These are phyloP conservation scores for Fregata magnificens DNA, from an alignment of 2,113 vertebrate genomes.

Conservation along the genomic window DNA sequence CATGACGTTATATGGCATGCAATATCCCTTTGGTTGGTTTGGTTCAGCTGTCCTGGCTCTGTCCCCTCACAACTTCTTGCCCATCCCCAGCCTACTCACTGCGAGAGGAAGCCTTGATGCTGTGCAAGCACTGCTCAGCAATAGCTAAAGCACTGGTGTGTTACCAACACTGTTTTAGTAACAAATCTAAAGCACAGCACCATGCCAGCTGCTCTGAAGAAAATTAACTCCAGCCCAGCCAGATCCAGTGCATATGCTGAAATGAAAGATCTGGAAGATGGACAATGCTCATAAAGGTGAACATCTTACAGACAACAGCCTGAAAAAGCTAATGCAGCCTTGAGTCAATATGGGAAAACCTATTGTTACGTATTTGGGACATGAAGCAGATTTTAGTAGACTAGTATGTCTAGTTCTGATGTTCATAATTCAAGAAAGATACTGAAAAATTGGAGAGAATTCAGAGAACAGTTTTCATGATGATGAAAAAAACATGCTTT, in stretches of 20 bases:
- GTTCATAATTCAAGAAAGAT: not conserved
- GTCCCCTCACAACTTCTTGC: not conserved
- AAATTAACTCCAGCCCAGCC: not conserved
- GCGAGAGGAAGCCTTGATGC: not conserved
- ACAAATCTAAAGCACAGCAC: not conserved
- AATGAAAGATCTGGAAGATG: not conserved
- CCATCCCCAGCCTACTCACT: not conserved
- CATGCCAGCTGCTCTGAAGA: not conserved
- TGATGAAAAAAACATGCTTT: not conserved
- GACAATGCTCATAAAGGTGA: not conserved
- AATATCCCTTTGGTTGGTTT: not conserved
- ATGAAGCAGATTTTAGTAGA: not conserved
- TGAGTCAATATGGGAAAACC: not conserved
- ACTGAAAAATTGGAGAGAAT: not conserved
- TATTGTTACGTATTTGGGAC: not conserved
- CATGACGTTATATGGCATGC: not conserved
- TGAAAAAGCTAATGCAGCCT: not conserved
- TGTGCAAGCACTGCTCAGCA: not conserved
- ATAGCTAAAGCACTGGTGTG: not conserved
- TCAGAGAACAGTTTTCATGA: not conserved
- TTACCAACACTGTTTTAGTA: not conserved
- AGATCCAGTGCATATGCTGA: not conserved
- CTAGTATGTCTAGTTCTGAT: not conserved
- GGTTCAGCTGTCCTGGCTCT: not conserved
- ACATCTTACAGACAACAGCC: not conserved